Base-by-base conservation (phyloP, 2,113 vertebrate species). In the human (Homo sapiens) region DNA sequence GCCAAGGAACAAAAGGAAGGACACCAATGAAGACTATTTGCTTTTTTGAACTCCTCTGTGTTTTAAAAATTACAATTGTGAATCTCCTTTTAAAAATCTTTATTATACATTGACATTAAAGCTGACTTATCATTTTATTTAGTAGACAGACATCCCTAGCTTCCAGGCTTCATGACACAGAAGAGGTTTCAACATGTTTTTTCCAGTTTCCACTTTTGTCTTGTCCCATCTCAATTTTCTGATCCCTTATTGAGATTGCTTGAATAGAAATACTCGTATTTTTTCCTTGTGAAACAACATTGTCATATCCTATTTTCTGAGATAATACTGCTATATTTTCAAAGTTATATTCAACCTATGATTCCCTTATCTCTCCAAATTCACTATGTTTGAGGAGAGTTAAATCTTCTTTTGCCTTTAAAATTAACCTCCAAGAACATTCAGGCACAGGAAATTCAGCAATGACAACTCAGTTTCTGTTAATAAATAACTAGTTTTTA, bases 351-450 rank as follows among this genome's bases (percentile, higher is more conserved):
- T 87, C 40, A 64, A 90, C 8, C 32, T 76, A 16, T 40, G 12
- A 43, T 89, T 79, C 22, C 40, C 64, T 81, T 25, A 84, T 81
- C 17, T 66, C 27, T 87, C 12, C 35, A 84, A 27, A 16, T 80
- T 83, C 76, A 79, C 9, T 55, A 48, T 38, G 2, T 79, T 85
- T 84, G 72, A 78, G 3, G 20, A 87, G 2, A n/a, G n/a, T 73
- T 70, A 4, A 66, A 23, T n/a, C 20, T 27, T 85, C 32, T 85
- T 50, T 91, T 45, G 5, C 6, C 45, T 93, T 82, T 93, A 59
- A 93, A 89, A 81, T 90, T 20, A 93, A 78, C 32, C 59, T 76
- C n/a, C 38, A 88, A 72, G n/a, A 61, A 90, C 95, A 92, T 86
- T 80, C 3, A 94, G 38, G 16, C 40, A 64, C 20, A 45, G 52